A percentile compares a stretch with the other conserved stretches of the same genome.
Conservation (phyloP, 1,140 invertebrate genomes). For the Pseudomyrmex flavicornis region DNA sequence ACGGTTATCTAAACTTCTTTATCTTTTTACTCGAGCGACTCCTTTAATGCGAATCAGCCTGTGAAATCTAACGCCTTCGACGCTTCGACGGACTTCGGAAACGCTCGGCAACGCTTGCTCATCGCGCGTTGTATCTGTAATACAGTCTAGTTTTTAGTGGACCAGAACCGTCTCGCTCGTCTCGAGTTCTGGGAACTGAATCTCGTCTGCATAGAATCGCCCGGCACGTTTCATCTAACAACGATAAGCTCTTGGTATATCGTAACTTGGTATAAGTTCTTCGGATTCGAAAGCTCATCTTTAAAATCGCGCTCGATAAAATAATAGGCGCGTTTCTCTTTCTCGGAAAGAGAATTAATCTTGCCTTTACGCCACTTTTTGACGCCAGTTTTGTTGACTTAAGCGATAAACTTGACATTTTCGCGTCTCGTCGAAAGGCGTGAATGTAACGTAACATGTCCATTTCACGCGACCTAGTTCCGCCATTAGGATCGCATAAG, state of each 20-base stretch:
- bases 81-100: slow-evolving; percentile 63
- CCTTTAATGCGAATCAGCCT: slow-evolving; percentile 71
- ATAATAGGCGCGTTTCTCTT: background rate
- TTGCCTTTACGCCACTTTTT: background rate
- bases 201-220: background rate
- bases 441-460: slow-evolving; percentile 44
- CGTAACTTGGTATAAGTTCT: background rate
- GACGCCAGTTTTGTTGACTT: background rate
- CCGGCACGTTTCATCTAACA: background rate
- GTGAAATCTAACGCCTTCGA: slow-evolving; percentile 78
- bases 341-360: background rate
- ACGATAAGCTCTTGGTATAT: background rate
- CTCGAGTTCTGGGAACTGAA: slow-evolving; percentile 73
- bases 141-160: slow-evolving; percentile 64
- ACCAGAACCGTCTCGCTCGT: slow-evolving; percentile 79
- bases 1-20: slow-evolving; percentile 60
- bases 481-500: slow-evolving; percentile 34
- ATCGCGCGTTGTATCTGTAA: slow-evolving; percentile 6
- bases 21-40: slow-evolving; percentile 69
- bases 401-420: background rate
- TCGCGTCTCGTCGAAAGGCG: slow-evolving; percentile 35
- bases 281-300: too few relatives aligned
- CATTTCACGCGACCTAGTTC: slow-evolving; percentile 58
- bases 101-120: slow-evolving; percentile 25
- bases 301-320: background rate